A percentile compares a stretch with the other conserved stretches of the same genome.
These are phyloP conservation scores for Chorisops tibialis DNA, from an alignment of 2,888 invertebrate species.

Conservation along the genomic window DNA sequence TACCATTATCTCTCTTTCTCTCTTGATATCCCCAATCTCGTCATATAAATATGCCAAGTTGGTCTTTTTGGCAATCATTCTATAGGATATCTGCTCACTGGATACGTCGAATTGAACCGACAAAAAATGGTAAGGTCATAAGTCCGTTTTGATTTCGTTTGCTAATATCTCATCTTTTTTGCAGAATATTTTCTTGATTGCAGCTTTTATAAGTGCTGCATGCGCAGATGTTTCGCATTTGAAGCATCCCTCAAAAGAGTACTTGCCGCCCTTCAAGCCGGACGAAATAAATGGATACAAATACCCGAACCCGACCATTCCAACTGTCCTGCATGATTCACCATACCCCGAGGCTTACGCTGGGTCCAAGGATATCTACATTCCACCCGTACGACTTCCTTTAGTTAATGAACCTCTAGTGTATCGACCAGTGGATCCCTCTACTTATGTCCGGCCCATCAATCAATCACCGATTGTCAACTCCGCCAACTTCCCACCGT, in stretches of 20 bases:
- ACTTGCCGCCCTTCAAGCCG: conserved; percentile 17
- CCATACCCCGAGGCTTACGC: not conserved
- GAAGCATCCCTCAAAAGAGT: not conserved
- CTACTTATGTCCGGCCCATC: not conserved
- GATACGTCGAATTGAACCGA: not conserved
- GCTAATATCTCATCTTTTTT: not conserved
- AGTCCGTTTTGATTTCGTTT: not conserved
- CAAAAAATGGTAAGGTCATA: not conserved
- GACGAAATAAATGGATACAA: not conserved
- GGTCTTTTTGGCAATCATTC: conserved; percentile 9
- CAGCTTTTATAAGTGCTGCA: not conserved
- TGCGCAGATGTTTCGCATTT: conserved; percentile 1
- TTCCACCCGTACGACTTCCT: conserved; percentile 9
- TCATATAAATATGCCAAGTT: conserved; percentile 9
- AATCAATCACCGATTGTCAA: conserved; percentile 17
- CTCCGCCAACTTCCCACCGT: conserved; percentile 16
- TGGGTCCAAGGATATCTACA: conserved; percentile 15
- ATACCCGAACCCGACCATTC: not conserved
- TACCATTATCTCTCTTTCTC: not conserved
- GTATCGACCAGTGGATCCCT: not conserved
- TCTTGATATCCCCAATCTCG: not conserved
- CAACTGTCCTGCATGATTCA: not conserved
- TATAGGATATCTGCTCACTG: not conserved
- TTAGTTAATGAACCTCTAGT: conserved; percentile 1
- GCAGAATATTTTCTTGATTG: not conserved